Base-by-base conservation (phyloP, 2,888 invertebrate genomes). In the Koerneria pararmatus region DNA sequence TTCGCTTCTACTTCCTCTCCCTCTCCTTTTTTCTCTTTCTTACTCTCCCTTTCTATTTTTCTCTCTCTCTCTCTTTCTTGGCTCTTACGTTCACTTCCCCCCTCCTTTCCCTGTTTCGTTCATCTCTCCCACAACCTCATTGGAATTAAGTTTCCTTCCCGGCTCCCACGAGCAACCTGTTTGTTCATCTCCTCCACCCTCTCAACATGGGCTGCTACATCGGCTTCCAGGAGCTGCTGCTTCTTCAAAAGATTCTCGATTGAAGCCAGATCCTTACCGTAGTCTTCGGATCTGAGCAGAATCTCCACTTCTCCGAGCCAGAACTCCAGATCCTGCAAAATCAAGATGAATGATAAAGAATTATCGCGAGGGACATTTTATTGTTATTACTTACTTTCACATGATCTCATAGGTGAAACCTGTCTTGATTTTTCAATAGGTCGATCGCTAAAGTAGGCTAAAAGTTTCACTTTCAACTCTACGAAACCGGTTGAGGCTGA, bases 181-280 rank as follows among this genome's bases (percentile, higher is more conserved):
- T 71, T 67, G 67, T 82, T 79, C 80, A 82, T 82, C 64, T 82
- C 91, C 87, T 82, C 71, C 74, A 86, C 84, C 31, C 85, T 83
- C 69, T 86, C 85, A 78, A 57, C 94, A 84, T 98, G 97, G 0
- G 95, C 94, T 80, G 90, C 90, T 81, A 98, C 94, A 84, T 98
- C 97, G 53, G 97, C 97, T 84, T 98, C 97, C 29, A 98, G 92
- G 68, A 98, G 88, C 83, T 95, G 94, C 56, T 72, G 74, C 88
- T 95, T 95, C 88, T 95, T 95, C 89, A 95, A 92, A 74, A 99
- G 88, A 86, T 98, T 97, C 87, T 98, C 97, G 32, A 97, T 97
- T 0, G 95, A 94, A 1, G 95, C 93, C 76, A 98, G 87, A 86
- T 98, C 98, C 62, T 72, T 78, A 58, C 75, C 75, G 54, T 70